Evolutionary conservation across 1,140 invertebrate genomes (phyloP), one percentile per base, ranked within the genome.

Genomic region (Neodiprion pinetum): DNA sequence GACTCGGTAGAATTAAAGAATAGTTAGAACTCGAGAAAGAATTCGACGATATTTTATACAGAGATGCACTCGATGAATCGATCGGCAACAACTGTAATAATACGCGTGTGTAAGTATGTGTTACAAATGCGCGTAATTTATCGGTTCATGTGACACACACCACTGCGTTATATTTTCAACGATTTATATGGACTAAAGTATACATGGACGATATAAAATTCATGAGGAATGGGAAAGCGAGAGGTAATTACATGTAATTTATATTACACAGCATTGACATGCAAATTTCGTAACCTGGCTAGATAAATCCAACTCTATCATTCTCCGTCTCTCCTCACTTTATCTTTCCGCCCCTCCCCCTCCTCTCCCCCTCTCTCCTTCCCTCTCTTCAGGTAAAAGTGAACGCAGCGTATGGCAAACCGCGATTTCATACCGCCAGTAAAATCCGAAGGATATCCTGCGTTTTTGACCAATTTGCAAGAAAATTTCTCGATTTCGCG

Each of bases 231-330:
- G 79, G 84, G 84, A 84, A 79, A 78, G 71, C 74, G 53, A 17
- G 78, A 77, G 81, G 87, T 88, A 88, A 88, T 88, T 88, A 85
- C 83, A 81, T 87, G 84, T 88, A 88, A 88, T 88, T 88, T 88
- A 88, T 88, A 88, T 88, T 88, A 88, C 87, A 86, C 80, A 78
- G 82, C 82, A 88, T 88, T 88, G 87, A 86, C 81, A 88, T 88
- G 87, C 81, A 88, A 88, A 88, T 88, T 40, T 79, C 72, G 79
- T 48, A 40, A 71, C 23, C 70, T 17, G 48, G n/a, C 47, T 48
- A 49, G n/a, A 1, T 40, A 17, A 61, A 61, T 61, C 53, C 53
- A 61, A 61, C 53, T 61, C 53, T 12, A 61, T 61, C 53, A 61
- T 61, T 61, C 53, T 12, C 53, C 47, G 28, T 50, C 70, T 70